Base-by-base conservation (phyloP, 2,888 invertebrate species). In the Amorpha juglandis region DNA sequence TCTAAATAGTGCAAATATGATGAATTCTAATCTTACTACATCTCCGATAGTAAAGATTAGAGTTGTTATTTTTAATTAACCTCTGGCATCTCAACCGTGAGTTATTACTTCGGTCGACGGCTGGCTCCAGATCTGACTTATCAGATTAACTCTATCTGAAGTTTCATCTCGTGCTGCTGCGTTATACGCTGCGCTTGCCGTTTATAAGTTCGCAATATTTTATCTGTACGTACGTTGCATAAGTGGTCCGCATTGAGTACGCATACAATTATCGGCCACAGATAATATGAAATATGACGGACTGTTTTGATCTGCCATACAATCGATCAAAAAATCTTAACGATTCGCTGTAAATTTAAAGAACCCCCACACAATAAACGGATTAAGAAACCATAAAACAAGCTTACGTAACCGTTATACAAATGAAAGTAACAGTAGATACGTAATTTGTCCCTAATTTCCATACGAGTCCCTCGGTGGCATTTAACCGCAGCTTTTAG, bases 51-150 rank as follows among this genome's bases (percentile, higher is more conserved):
- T 79, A 83, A 78, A 84, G 84, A 90, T 88, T 89, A 88, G 88
- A 91, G 91, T 90, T 89, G 90, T 91, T 90, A 90, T 92, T 93
- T 93, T 93, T 92, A 93, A 92, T 93, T 93, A 93, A 93, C 92
- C 93, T 90, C 90, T 90, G 89, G 84, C 90, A 86, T 86, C 88
- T 87, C 87, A 85, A 87, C 84, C 80, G 84, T 88, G 89, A 92
- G 90, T 89, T 90, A 92, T 91, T 89, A 85, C 90, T 84, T 74
- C 81, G 81, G 87, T 83, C 87, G 90, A 91, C 88, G 88, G 87
- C 87, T 85, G 80, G 83, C 85, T 86, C 84, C 86, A 91, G 91
- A 92, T 93, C 88, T 92, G 86, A 91, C 89, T 93, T 92, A 92
- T 91, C 91, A 92, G 93, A 93, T 93, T 93, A 92, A 81, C 86